Evolutionary conservation across 1,140 invertebrate genomes (phyloP).

Genomic region (Hyles euphorbiae): DNA sequence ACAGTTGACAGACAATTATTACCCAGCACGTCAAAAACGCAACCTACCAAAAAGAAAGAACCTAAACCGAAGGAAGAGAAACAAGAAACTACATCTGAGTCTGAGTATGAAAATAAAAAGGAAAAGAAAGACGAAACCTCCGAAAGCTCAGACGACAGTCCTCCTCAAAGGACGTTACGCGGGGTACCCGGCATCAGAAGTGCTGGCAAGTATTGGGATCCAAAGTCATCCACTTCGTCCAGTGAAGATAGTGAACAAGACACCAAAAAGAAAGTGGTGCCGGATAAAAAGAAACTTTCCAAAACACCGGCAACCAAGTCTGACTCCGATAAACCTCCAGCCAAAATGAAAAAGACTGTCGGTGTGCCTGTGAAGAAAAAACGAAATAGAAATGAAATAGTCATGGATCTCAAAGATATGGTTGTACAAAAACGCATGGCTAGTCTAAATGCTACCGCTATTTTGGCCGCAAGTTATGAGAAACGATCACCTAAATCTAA

Average conservation of each 20-base stretch:
- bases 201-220: slow-evolving; percentile 89
- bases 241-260: slow-evolving; percentile 73
- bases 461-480: slow-evolving; percentile 93
- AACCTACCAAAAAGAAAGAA: slow-evolving; percentile 56
- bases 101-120: slow-evolving; percentile 68
- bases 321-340: slow-evolving; percentile 54
- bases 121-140: slow-evolving; percentile 66
- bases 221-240: slow-evolving; percentile 79
- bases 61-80: slow-evolving; percentile 63
- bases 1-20: slow-evolving; percentile 56
- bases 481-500: slow-evolving; percentile 79
- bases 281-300: slow-evolving; percentile 60
- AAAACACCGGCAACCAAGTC: slow-evolving; percentile 70
- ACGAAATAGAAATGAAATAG: slow-evolving; percentile 78
- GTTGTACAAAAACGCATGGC: slow-evolving; percentile 94
- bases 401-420: slow-evolving; percentile 91
- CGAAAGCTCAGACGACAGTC: slow-evolving; percentile 67
- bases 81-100: slow-evolving; percentile 66
- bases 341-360: slow-evolving; percentile 62
- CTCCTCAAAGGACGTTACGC: slow-evolving; percentile 79
- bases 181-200: slow-evolving; percentile 84
- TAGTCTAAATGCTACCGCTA: slow-evolving; percentile 93
- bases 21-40: slow-evolving; percentile 54
- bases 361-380: slow-evolving; percentile 64
- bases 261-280: slow-evolving; percentile 46